phyloP scores from a whole-genome alignment of 1,140 invertebrate species.

The Dendrolimus kikuchii region DNA sequence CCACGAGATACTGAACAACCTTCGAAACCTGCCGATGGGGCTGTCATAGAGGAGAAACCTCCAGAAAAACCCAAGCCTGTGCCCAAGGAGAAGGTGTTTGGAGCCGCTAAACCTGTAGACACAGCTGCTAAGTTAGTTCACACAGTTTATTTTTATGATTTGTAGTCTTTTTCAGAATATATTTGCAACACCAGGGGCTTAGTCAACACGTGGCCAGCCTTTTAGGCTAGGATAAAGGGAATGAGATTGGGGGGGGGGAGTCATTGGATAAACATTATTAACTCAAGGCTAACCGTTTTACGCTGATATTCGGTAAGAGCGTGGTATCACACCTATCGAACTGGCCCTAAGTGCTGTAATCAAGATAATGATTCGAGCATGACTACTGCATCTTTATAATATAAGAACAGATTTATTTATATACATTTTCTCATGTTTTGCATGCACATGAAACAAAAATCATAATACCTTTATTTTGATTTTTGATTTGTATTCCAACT shows the following conservation, averaged over 20 bases:
- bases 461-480: constrained; percentile 20
- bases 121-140: constrained; percentile 78
- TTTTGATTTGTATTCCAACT: constrained; percentile 15
- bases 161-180: background rate
- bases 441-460: constrained; percentile 30
- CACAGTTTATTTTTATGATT: constrained; percentile 14
- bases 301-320: too few species aligned
- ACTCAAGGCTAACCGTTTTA: too few species aligned
- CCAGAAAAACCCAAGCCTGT: constrained; percentile 62
- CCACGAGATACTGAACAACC: constrained; percentile 70
- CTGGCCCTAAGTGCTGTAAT: too few species aligned
- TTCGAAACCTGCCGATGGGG: constrained; percentile 37
- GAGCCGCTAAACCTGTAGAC: constrained; percentile 94
- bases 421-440: background rate
- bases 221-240: too few species aligned
- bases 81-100: constrained; percentile 85
- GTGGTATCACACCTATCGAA: too few species aligned
- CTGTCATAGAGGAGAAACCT: constrained; percentile 24
- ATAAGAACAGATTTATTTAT: background rate
- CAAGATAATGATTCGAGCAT: too few species aligned
- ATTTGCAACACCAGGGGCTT: background rate
- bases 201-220: too few species aligned
- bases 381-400: background rate
- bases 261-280: too few species aligned
- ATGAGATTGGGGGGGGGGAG: too few species aligned